These are phyloP conservation scores for Magallana angulata DNA, from an alignment of 1,140 invertebrate species.

Conservation along the genomic window DNA sequence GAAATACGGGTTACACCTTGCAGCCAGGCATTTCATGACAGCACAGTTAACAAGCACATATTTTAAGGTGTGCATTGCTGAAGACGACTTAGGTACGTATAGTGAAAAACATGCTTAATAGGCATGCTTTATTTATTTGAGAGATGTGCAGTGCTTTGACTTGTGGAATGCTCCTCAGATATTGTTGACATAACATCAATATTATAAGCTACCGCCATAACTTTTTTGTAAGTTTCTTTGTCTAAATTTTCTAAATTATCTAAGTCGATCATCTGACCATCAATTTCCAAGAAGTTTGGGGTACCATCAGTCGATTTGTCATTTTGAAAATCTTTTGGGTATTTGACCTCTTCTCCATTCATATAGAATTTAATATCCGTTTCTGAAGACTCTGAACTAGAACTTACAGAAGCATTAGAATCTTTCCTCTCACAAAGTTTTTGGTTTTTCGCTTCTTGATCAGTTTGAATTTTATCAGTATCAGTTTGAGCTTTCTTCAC, in stretches of 20 bases:
- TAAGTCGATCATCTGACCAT: conserved; percentile 37
- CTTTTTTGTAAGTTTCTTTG: conserved; percentile 51
- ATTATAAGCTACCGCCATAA: conserved; percentile 49
- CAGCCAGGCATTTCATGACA: no score
- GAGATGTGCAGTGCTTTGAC: conserved; percentile 21
- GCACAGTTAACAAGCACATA: no score
- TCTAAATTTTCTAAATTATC: conserved; percentile 41
- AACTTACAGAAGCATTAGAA: not conserved
- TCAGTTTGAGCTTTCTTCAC: no score
- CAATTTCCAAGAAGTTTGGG: conserved; percentile 13
- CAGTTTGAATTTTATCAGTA: not conserved
- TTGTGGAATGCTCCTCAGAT: conserved; percentile 47
- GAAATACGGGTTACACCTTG: no score
- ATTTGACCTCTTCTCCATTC: conserved; percentile 10
- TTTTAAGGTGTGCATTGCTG: not conserved
- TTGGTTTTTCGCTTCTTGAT: not conserved
- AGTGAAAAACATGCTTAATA: not conserved
- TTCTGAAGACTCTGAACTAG: conserved; percentile 16
- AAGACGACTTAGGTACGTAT: not conserved
- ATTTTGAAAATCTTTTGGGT: not conserved
- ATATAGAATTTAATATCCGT: conserved; percentile 20
- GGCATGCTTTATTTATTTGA: conserved; percentile 3
- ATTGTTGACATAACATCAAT: conserved; percentile 57
- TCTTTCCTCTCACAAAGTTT: not conserved
- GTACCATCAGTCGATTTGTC: not conserved